phyloP scores from a whole-genome alignment of 2,113 vertebrate species.

The Halichoeres trimaculatus region DNA sequence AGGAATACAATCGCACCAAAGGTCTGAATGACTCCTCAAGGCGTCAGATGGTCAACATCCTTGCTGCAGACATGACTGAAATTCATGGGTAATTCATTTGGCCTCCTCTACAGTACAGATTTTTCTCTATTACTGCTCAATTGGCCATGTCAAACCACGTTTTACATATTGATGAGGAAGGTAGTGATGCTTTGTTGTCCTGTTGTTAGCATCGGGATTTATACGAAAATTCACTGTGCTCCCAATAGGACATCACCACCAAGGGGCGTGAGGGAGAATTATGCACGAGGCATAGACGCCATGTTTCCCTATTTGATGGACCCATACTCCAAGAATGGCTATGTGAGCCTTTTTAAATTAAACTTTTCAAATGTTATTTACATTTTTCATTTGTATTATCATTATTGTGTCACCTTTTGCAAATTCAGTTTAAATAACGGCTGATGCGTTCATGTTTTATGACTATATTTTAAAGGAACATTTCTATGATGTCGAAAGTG shows the following conservation, averaged over 20 bases:
- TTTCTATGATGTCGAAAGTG: slow-evolving; percentile 17
- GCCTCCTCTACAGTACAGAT: background rate
- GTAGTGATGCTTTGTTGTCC: too few relatives aligned
- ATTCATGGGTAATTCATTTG: background rate
- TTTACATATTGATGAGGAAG: too few relatives aligned
- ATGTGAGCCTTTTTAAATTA: background rate
- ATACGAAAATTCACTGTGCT: background rate
- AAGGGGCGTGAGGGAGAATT: slow-evolving; percentile 15
- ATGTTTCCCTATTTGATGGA: slow-evolving; percentile 19
- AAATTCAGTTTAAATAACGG: too few relatives aligned
- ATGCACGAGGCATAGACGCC: slow-evolving; percentile 5
- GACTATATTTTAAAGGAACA: background rate
- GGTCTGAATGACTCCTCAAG: slow-evolving; percentile 1
- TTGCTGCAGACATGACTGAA: slow-evolving; percentile 5
- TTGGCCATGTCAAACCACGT: background rate
- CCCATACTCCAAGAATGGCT: slow-evolving; percentile 40
- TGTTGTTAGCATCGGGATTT: background rate
- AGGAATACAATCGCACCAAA: too few relatives aligned
- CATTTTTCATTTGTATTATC: too few relatives aligned
- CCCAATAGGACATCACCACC: background rate
- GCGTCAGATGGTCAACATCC: slow-evolving; percentile 19
- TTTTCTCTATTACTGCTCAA: background rate
- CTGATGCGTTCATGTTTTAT: background rate
- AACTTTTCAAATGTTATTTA: too few relatives aligned
- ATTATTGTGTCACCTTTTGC: too few relatives aligned